Conservation (phyloP, 1,140 invertebrate species). For the Trachymyrmex septentrionalis region DNA sequence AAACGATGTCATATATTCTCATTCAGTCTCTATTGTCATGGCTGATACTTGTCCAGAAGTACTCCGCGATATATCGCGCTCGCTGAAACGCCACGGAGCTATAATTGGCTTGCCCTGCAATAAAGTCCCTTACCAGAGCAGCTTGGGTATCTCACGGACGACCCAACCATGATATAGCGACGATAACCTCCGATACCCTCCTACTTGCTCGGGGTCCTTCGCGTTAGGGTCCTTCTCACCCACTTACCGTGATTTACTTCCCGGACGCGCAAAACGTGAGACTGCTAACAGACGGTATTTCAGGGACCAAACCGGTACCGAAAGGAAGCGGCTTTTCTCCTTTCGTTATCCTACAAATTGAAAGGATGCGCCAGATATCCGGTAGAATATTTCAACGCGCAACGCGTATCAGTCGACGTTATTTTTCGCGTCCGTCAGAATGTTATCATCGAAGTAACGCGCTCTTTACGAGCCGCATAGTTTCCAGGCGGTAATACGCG, state of each 20-base stretch:
- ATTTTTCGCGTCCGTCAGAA: background rate
- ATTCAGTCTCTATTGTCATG: constrained; percentile 64
- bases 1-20: constrained; percentile 65
- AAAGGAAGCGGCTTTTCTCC: constrained; percentile 13
- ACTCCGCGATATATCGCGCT: constrained; percentile 78
- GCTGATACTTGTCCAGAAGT: constrained; percentile 69
- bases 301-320: constrained; percentile 47
- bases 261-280: constrained; percentile 73
- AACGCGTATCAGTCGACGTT: background rate
- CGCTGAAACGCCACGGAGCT: constrained; percentile 70
- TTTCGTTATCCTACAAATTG: constrained; percentile 38
- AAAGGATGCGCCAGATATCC: background rate
- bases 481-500: constrained; percentile 39
- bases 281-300: constrained; percentile 67
- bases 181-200: constrained; percentile 77
- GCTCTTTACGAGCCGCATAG: constrained; percentile 38
- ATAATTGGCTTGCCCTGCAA: constrained; percentile 80
- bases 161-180: constrained; percentile 78
- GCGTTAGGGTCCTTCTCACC: constrained; percentile 75
- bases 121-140: constrained; percentile 77
- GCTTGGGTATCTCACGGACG: constrained; percentile 77
- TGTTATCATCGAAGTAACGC: constrained; percentile 39
- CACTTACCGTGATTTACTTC: constrained; percentile 80
- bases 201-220: constrained; percentile 68
- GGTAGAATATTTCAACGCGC: background rate